Base-by-base conservation (phyloP, 2,797 vertebrate species). In the Sardinella longiceps region DNA sequence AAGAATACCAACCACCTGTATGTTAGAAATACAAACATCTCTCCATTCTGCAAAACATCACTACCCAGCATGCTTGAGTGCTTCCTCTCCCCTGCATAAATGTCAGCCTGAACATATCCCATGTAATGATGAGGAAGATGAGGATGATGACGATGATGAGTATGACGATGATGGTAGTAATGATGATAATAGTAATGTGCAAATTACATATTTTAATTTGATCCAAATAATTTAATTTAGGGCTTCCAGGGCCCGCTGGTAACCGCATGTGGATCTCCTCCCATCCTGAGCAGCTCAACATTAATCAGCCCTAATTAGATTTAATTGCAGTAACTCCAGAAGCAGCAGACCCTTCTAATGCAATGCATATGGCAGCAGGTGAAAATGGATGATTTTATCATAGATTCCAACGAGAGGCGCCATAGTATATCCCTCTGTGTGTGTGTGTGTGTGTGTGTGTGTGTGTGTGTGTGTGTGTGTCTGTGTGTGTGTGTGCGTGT, bases 241-340 rank as follows among this genome's bases (percentile, higher is more conserved):
- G 63, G 3, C 30, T 70, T 30, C 30, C 63, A 28, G 30, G 30
- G 63, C 63, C 23, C 63, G 18, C 30, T 70, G 28, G 28, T 33
- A 33, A 30, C 63, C 37, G 12, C 63, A 70, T 70, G 63, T 70
- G 63, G 25, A 15, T 70, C 63, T 70, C 63, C 63, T 5, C 56
- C 63, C 28, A 70, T 70, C 63, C 28, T 5, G 28, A 70, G 63
- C 63, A 70, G 74, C 30, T 12, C 37, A 37, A 48, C 84, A 66
- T 84, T 84, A 84, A 84, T 84, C 60, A 84, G 39, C 33, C 56
- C 58, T 84, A 84, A 84, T 84, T 84, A 43, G 81, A 25, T 45
- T 45, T 81, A 84, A 84, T 84, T 80, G 80, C 39, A 23, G 74
- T 84, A 84, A 84, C 80, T 81, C 77, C 60, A 25, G 63, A 80